Base-by-base conservation (phyloP, 2,113 vertebrate species). In the Etheostoma spectabile region DNA sequence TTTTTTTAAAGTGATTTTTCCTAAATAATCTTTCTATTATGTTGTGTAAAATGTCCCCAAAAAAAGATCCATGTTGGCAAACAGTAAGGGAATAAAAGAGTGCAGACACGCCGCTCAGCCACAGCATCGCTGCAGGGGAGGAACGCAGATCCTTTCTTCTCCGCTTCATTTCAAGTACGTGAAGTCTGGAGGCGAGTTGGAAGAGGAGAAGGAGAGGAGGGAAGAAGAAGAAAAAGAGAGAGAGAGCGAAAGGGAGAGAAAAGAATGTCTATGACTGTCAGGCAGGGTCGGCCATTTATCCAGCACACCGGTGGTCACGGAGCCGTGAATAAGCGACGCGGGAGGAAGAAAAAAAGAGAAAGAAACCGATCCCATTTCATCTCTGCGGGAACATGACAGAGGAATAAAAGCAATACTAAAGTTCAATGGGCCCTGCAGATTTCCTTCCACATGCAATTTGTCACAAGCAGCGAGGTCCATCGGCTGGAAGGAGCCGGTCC, bases 401-500 rank as follows among this genome's bases (percentile, higher is more conserved):
- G 73, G 85, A 90, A 89, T 89, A 86, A 89, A 89, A 89, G 89
- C 85, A 89, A 88, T 83, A 80, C 76, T 86, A 85, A 79, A 91
- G 90, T 91, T 92, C 89, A 91, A 88, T 88, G 89, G 86, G 77
- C 79, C 91, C 88, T 86, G 87, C 87, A 90, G 83, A 92, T 82
- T 87, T 74, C 73, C 86, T 88, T 89, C 87, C 89, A 86, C 86
- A 80, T 78, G 84, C 82, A 87, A 88, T 92, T 90, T 91, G 89
- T 92, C 88, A 90, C 86, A 79, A 92, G 86, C 86, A 89, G 86
- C 60, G 66, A 87, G 65, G 86, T 87, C 88, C 88, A 70, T 68
- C 79, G 51, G 15, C 59, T 35, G 67, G 42, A 66, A 67, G 69
- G 24, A 63, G 51, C 27, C 60, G 55, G 56, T 80, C 80, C 78